These are phyloP conservation scores for Heliconius charithonia DNA, from an alignment of 2,888 invertebrate species.

Conservation along the genomic window DNA sequence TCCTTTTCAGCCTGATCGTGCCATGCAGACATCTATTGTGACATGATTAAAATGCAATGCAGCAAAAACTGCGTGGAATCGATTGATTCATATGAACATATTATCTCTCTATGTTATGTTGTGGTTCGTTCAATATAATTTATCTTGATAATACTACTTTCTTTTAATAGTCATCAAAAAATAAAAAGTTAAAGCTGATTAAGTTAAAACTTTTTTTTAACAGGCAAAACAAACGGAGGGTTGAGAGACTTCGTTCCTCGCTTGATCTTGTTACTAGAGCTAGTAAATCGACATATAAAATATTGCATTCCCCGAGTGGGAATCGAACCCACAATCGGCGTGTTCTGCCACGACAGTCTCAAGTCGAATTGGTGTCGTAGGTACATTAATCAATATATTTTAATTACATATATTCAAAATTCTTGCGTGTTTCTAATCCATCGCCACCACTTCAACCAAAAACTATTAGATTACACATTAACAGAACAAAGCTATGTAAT, in stretches of 20 bases:
- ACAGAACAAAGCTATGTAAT: constrained; percentile 73
- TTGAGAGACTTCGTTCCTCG: too few species aligned
- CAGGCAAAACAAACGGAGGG: too few species aligned
- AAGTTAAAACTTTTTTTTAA: too few species aligned
- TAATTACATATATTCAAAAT: too few species aligned
- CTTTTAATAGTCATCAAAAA: neutral
- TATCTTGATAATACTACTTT: neutral
- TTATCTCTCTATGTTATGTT: constrained; percentile 12
- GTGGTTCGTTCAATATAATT: constrained; percentile 6
- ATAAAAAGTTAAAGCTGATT: neutral
- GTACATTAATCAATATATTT: too few species aligned
- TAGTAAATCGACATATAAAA: too few species aligned
- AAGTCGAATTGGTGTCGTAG: too few species aligned
- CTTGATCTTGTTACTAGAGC: too few species aligned
- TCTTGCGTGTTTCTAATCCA: constrained; percentile 7
- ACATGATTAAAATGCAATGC: constrained; percentile 37
- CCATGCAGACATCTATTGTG: constrained; percentile 43
- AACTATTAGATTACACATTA: constrained; percentile 68
- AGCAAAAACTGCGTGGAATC: constrained; percentile 30
- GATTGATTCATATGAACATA: constrained; percentile 26
- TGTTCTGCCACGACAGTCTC: too few species aligned
- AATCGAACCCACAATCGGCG: too few species aligned
- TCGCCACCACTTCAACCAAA: constrained; percentile 49
- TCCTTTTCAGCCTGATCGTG: constrained; percentile 44
- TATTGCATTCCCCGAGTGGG: too few species aligned